These are phyloP conservation scores for Conopomorpha cramerella DNA, from an alignment of 1,140 invertebrate species.

Conservation along the genomic window DNA sequence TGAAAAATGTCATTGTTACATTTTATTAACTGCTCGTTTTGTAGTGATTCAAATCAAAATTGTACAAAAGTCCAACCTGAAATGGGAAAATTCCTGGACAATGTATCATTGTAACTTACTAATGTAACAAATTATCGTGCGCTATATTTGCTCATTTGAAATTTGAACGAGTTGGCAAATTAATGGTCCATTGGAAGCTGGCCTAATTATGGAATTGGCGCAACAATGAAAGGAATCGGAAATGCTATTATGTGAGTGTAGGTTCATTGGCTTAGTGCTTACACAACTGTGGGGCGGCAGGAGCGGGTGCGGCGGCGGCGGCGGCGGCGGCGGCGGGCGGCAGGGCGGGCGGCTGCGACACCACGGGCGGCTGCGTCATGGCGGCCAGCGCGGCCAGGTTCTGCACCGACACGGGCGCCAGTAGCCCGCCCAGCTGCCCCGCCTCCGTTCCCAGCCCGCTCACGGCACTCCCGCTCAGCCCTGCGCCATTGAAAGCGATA, in stretches of 20 bases:
- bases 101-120: constrained; percentile 24
- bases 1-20: constrained; percentile 58
- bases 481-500: constrained; percentile 57
- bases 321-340: constrained; percentile 52
- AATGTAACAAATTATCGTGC: constrained; percentile 26
- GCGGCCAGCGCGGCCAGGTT: constrained; percentile 88
- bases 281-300: background rate
- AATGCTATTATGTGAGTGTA: too few relatives aligned
- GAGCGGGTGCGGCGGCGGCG: constrained; percentile 49
- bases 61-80: constrained; percentile 46
- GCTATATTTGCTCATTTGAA: constrained; percentile 31
- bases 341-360: constrained; percentile 62
- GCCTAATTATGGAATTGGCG: too few relatives aligned
- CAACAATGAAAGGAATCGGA: too few relatives aligned
- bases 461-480: constrained; percentile 52
- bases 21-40: constrained; percentile 12
- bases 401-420: constrained; percentile 85
- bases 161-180: constrained; percentile 38
- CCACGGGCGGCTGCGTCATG: constrained; percentile 71
- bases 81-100: constrained; percentile 51
- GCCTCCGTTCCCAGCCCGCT: too few relatives aligned
- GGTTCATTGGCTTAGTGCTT: too few relatives aligned
- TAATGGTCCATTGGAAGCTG: too few relatives aligned
- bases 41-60: constrained; percentile 4
- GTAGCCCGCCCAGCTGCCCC: constrained; percentile 62